phyloP scores from a whole-genome alignment of 53 echinoderm and acorn worm species.

The Temnopleurus reevesii region DNA sequence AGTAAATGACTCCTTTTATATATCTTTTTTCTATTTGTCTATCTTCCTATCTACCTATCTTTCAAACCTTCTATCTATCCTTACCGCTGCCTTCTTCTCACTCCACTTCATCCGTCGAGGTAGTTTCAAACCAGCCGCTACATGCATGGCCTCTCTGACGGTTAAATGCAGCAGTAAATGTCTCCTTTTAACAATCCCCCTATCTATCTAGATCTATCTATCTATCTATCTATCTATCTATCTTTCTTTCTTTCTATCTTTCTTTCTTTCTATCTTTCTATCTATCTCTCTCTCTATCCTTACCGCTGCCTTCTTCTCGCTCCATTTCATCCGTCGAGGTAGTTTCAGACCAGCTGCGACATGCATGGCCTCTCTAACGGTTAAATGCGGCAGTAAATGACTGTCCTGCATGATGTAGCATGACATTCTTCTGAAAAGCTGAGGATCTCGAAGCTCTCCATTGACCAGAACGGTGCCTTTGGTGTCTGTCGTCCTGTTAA shows the following conservation, averaged over 20 bases:
- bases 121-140: conserved; percentile 75
- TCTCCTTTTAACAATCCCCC: no score
- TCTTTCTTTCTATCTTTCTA: not conserved
- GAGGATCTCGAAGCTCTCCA: conserved; percentile 74
- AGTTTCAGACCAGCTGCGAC: conserved; percentile 94
- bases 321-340: conserved; percentile 63
- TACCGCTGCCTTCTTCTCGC: conserved; percentile 86
- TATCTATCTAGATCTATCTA: no score
- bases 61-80: not conserved
- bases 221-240: not conserved
- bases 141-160: conserved; percentile 91
- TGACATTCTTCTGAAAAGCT: conserved; percentile 89
- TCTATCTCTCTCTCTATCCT: conserved; percentile 24
- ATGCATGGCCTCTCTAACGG: conserved; percentile 93
- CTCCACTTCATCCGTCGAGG: not conserved
- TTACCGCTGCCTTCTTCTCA: conserved; percentile 84
- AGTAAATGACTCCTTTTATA: conserved; percentile 82
- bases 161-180: conserved; percentile 83
- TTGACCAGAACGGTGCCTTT: conserved; percentile 86
- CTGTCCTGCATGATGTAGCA: conserved; percentile 99
- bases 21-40: not conserved
- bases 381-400: conserved; percentile 85
- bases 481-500: conserved; percentile 71
- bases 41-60: not conserved
- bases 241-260: not conserved